These are phyloP conservation scores for Falcunculus frontatus DNA, from an alignment of 2,113 vertebrate species.

Conservation along the genomic window DNA sequence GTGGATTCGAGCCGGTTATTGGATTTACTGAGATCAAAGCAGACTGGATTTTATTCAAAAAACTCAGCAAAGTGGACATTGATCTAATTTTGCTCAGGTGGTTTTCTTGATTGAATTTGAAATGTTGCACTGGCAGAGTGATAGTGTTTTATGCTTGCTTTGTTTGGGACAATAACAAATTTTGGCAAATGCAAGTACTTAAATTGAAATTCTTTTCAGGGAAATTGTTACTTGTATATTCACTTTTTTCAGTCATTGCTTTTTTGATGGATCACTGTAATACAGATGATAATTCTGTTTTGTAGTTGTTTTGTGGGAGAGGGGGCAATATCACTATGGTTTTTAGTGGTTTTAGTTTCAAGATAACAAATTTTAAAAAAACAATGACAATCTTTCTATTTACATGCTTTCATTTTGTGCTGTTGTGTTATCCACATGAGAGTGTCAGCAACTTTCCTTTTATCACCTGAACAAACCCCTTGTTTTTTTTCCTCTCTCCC, in stretches of 20 bases:
- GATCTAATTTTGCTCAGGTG: not conserved
- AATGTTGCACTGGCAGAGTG: not conserved
- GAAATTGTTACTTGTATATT: not conserved
- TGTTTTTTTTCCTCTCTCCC: not conserved
- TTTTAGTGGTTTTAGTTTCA: not conserved
- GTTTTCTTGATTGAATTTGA: not conserved
- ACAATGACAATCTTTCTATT: not conserved
- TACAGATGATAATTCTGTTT: not conserved
- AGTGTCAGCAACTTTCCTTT: not conserved
- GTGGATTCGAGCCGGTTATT: not conserved
- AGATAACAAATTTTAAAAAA: not conserved
- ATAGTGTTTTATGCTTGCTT: not conserved
- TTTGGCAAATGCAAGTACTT: not conserved
- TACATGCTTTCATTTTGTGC: not conserved
- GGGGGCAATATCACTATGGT: not conserved
- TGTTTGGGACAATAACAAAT: not conserved
- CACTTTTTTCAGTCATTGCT: not conserved
- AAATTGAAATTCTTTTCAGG: not conserved
- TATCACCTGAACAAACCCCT: not conserved
- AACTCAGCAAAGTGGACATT: not conserved
- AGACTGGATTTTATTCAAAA: not conserved
- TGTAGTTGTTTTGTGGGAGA: not conserved
- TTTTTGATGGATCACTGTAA: not conserved
- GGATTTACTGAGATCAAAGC: not conserved
- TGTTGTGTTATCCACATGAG: not conserved